phyloP scores from a whole-genome alignment of 1,140 invertebrate species.

The Leptonema lineaticorne region DNA sequence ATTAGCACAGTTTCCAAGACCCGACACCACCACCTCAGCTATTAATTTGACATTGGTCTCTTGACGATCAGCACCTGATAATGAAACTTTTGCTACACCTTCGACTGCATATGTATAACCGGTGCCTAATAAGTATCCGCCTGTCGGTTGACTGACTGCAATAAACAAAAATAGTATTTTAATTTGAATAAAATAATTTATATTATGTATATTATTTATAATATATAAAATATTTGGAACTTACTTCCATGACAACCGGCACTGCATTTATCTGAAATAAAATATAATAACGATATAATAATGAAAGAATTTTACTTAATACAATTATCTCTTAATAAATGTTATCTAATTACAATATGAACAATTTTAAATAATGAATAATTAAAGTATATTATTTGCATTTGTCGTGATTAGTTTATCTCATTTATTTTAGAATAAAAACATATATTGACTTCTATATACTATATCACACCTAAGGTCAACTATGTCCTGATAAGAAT shows the following conservation, averaged over 20 bases:
- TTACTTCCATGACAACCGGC: background rate
- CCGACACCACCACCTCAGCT: conserved; percentile 54
- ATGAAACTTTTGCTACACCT: conserved; percentile 48
- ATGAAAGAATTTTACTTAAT: no score
- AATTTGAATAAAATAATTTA: background rate
- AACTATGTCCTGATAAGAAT: background rate
- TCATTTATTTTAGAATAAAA: background rate
- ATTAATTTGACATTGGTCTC: conserved; percentile 57
- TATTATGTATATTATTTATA: background rate
- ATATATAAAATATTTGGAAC: conserved; percentile 13
- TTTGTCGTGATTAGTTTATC: background rate
- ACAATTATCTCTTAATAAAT: no score
- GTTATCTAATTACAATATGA: no score
- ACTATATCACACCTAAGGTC: background rate
- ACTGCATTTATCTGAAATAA: conserved; percentile 10
- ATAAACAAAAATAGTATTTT: conserved; percentile 10
- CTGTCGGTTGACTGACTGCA: conserved; percentile 44
- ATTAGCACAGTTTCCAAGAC: conserved; percentile 57
- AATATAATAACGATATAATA: no score
- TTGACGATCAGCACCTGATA: conserved; percentile 50
- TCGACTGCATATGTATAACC: conserved; percentile 53
- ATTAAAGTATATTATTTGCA: no score
- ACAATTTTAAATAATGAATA: no score
- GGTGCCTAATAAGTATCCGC: conserved; percentile 46
- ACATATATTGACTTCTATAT: background rate